Base-by-base conservation (phyloP, 2,113 vertebrate species). In the Entosphenus tridentatus region DNA sequence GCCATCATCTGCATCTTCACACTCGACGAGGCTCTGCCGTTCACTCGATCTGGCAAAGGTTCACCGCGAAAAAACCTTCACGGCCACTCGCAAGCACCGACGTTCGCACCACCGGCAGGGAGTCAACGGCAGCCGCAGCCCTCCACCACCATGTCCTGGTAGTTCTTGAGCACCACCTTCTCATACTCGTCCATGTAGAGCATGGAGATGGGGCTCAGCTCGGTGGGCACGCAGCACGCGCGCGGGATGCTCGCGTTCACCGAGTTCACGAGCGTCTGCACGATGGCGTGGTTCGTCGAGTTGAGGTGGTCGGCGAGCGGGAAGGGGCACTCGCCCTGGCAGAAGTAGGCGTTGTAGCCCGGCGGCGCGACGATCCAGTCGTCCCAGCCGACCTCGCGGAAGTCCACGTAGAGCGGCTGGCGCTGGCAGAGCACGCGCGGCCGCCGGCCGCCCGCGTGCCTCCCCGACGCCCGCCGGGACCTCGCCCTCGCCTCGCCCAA, bases 131-230 rank as follows among this genome's bases (percentile, higher is more conserved):
- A 86, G 69, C 84, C 84, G 2, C 84, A 86, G 70, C 82, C 82
- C 71, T 86, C 83, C 76, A 85, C 84, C 72, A 85, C 84, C 84
- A 86, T 86, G 70, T 86, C 84, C 77, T 83, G 80, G 74, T 86
- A 86, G 71, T 84, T 85, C 75, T 86, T 86, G 72, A 86, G 77
- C 71, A 86, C 83, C 68, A 86, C 83, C 11, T 79, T 78, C 67
- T 85, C 83, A 62, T 83, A 78, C 71, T 81, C 77, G 71, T 85
- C 84, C 73, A 84, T 76, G 73, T 84, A 86, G 71, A 86, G 82
- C 73, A 86, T 76, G 58, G 82, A 82, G 11, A 86, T 83, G 70
- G 83, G 81, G 73, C 84, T 85, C 72, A 86, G 82, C 70, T 80
- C 77, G 12, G 82, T 86, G 54, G 84, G 84, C 57, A 85, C 82